Percentiles rank a stretch among this genome's conserved stretches.
Conservation (phyloP, 2,113 vertebrate genomes). For the Hyla sarda region DNA sequence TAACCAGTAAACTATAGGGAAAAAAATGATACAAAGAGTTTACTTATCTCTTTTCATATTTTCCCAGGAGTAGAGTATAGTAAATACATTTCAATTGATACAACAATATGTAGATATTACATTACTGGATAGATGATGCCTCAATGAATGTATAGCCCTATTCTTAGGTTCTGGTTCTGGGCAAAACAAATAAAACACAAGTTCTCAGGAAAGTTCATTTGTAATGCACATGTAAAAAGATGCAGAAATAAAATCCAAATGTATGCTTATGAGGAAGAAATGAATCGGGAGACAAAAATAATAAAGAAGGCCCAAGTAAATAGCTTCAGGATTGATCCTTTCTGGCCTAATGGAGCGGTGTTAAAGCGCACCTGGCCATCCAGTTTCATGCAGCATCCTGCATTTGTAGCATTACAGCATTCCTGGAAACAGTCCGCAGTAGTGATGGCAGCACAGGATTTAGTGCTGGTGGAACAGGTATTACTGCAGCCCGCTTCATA, state of each 20-base stretch:
- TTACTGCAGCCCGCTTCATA: constrained; percentile 74
- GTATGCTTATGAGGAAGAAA: constrained; percentile 11
- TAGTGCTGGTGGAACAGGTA: constrained; percentile 68
- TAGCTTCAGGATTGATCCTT: constrained; percentile 36
- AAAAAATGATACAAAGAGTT: not conserved
- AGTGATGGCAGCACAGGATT: constrained; percentile 60
- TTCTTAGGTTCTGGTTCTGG: not conserved
- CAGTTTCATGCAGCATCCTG: constrained; percentile 76
- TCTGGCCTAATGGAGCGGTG: constrained; percentile 55
- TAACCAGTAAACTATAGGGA: no score
- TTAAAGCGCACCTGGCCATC: constrained; percentile 73
- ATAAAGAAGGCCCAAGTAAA: constrained; percentile 53
- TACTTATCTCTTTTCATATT: not conserved
- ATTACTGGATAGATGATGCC: not conserved
- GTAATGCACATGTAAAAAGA: not conserved
- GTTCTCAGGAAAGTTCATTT: not conserved
- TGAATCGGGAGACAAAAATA: constrained; percentile 35
- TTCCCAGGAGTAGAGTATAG: no score
- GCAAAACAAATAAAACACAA: not conserved
- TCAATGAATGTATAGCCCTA: not conserved
- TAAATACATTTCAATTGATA: not conserved
- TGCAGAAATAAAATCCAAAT: not conserved
- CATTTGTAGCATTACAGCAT: constrained; percentile 73
- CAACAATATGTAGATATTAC: not conserved
- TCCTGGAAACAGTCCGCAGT: constrained; percentile 72